Evolutionary conservation across 2,797 vertebrate genomes (phyloP).

Genomic region (Toxotes lorentzi): DNA sequence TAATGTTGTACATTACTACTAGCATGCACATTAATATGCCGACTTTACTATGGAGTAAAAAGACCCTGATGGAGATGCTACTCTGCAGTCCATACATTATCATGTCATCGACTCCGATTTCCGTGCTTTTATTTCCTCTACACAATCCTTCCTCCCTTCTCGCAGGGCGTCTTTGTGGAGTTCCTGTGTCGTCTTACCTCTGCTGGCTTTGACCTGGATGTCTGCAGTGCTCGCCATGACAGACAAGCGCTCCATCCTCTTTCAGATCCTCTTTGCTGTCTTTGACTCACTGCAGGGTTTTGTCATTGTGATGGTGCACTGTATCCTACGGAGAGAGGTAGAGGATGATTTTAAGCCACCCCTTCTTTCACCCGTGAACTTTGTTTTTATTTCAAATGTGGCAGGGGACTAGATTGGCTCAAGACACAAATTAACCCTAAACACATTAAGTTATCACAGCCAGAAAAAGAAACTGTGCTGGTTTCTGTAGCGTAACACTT

Average conservation of each 20-base stretch:
- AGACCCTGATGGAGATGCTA: conserved; percentile 32
- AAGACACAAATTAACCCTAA: neutral
- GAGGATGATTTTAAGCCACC: conserved; percentile 25
- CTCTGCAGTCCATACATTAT: conserved; percentile 21
- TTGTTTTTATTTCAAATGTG: neutral
- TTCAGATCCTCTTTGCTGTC: conserved; percentile 99
- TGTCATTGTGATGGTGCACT: conserved; percentile 99
- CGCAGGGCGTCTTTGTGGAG: conserved; percentile 99
- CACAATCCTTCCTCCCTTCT: conserved; percentile 42
- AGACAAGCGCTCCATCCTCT: conserved; percentile 98
- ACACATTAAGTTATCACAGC: neutral
- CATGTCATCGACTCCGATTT: conserved; percentile 13
- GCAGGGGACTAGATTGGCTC: neutral
- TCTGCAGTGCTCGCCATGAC: conserved; percentile 99
- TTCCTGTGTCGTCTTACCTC: conserved; percentile 97
- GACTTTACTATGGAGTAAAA: conserved; percentile 19
- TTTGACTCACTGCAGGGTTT: conserved; percentile 99
- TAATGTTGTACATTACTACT: conserved; percentile 10
- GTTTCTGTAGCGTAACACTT: neutral
- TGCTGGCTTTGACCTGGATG: conserved; percentile 99
- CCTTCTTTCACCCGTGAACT: neutral
- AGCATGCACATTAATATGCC: conserved; percentile 19
- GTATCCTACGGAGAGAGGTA: conserved; percentile 98
- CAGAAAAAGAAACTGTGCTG: neutral
- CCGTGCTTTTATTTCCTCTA: conserved; percentile 30